phyloP scores from a whole-genome alignment of 2,888 invertebrate species.

The Pyralis farinalis region DNA sequence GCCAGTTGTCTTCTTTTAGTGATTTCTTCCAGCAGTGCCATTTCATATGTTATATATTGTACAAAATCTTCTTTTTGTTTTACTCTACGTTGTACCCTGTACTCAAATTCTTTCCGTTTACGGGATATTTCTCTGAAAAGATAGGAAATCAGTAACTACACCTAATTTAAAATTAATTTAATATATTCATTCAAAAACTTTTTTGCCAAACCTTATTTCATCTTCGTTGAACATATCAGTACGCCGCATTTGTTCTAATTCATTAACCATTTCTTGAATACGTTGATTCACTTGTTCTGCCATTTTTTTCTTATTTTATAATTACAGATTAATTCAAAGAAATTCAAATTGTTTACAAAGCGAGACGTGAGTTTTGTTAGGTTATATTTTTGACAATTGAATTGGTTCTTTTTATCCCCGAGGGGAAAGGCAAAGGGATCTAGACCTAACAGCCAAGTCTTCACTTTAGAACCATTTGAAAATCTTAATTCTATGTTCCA shows the following conservation, averaged over 20 bases:
- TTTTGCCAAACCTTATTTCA: conserved; percentile 87
- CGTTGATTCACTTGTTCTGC: conserved; percentile 90
- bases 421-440: no score
- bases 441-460: no score
- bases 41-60: conserved; percentile 86
- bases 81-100: conserved; percentile 84
- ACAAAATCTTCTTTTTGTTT: conserved; percentile 87
- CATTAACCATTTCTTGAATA: conserved; percentile 89
- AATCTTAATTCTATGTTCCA: no score
- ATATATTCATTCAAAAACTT: no score
- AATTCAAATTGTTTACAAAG: conserved; percentile 5
- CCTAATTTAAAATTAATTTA: no score
- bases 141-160: no score
- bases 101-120: conserved; percentile 86
- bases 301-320: no score
- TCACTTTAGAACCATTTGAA: no score
- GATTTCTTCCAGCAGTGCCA: conserved; percentile 84
- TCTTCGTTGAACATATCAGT: conserved; percentile 85
- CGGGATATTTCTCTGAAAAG: conserved; percentile 83
- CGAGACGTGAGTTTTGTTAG: conserved; percentile 13
- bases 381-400: conserved; percentile 12
- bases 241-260: conserved; percentile 89
- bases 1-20: conserved; percentile 80
- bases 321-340: background rate
- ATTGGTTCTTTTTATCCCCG: no score